Evolutionary conservation across 2,113 vertebrate genomes (phyloP).

Genomic region (Cyprinodon variegatus): DNA sequence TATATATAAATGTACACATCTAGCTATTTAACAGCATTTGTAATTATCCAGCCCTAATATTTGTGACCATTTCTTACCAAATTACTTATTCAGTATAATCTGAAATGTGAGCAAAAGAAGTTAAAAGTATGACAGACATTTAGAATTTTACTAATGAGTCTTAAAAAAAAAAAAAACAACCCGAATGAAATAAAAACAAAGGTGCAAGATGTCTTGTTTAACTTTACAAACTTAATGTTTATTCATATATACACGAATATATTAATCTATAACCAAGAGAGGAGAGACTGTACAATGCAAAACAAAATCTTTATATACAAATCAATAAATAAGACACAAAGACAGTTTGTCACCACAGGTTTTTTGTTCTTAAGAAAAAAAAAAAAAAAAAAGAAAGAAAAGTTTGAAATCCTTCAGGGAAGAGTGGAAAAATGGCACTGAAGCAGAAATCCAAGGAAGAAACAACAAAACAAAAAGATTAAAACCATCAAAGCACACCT

Average conservation of each 20-base stretch:
- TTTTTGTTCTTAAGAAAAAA: constrained; percentile 41
- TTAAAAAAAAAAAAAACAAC: no score
- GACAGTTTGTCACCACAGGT: constrained; percentile 57
- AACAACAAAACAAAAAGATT: background rate
- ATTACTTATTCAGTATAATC: no score
- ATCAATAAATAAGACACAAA: constrained; percentile 81
- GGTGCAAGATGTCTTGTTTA: background rate
- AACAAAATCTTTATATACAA: constrained; percentile 77
- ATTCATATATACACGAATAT: constrained; percentile 82
- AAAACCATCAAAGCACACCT: constrained; percentile 43
- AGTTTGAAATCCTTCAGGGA: constrained; percentile 54
- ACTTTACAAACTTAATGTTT: constrained; percentile 80
- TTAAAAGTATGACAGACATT: background rate
- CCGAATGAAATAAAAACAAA: no score
- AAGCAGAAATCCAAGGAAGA: constrained; percentile 48
- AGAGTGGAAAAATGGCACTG: constrained; percentile 70
- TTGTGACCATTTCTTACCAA: no score
- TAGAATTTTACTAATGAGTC: background rate
- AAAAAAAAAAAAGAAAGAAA: constrained; percentile 70
- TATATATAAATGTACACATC: no score
- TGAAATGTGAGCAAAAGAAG: background rate
- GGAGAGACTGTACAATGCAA: constrained; percentile 80
- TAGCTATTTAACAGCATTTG: no score
- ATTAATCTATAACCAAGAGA: constrained; percentile 82
- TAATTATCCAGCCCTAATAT: no score